phyloP scores from a whole-genome alignment of 2,888 invertebrate species.

The Gastrophysa polygoni region DNA sequence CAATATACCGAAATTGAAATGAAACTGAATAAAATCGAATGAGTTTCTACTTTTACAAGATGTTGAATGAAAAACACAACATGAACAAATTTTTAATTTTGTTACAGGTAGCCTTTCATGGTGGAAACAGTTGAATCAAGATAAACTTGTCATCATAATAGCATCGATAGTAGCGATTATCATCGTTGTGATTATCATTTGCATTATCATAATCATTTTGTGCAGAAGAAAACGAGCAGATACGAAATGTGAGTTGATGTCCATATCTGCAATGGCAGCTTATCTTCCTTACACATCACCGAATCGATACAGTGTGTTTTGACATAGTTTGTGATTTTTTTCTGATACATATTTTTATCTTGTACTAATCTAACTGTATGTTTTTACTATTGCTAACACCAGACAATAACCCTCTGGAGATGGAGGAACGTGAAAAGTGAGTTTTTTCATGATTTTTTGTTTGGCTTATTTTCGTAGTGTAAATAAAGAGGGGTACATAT shows the following conservation, averaged over 20 bases:
- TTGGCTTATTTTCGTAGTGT: constrained; percentile 18
- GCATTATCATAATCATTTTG: constrained; percentile 84
- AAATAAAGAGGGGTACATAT: no score
- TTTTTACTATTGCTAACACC: constrained; percentile 59
- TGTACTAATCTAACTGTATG: constrained; percentile 34
- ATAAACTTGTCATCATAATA: constrained; percentile 78
- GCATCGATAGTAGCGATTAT: constrained; percentile 70
- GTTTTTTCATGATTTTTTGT: constrained; percentile 55
- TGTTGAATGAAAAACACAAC: no score
- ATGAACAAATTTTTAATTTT: constrained; percentile 21
- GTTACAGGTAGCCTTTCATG: constrained; percentile 76
- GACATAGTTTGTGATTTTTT: constrained; percentile 2
- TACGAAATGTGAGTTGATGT: constrained; percentile 77
- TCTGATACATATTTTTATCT: background rate
- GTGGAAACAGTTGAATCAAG: constrained; percentile 78
- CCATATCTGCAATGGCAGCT: constrained; percentile 23
- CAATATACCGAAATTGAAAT: no score
- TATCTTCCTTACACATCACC: constrained; percentile 22
- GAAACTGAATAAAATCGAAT: no score
- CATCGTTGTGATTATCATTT: constrained; percentile 81
- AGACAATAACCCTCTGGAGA: constrained; percentile 81
- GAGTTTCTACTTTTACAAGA: no score
- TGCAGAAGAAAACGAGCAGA: constrained; percentile 82
- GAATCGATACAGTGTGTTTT: constrained; percentile 23
- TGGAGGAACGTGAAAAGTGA: constrained; percentile 88